A percentile compares a stretch with the other conserved stretches of the same genome.
Conservation (phyloP, 2,888 invertebrate genomes). For the Chalcis sispes region DNA sequence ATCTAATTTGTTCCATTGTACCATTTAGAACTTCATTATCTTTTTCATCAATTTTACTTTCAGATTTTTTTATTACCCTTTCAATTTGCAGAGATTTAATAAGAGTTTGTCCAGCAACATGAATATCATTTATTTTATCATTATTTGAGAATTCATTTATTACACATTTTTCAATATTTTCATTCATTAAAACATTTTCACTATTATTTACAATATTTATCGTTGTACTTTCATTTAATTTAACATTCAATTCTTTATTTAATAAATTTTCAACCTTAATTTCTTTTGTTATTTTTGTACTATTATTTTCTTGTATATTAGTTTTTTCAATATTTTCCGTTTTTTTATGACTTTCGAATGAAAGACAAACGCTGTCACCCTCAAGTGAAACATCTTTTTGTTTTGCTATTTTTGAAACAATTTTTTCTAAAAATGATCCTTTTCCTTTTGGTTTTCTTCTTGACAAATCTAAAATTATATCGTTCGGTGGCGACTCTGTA, state of each 20-base stretch:
- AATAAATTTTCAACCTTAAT: constrained; percentile 37
- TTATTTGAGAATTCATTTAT: constrained; percentile 11
- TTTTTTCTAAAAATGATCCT: constrained; percentile 73
- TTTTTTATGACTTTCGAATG: constrained; percentile 18
- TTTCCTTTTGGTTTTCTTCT: constrained; percentile 71
- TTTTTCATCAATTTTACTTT: constrained; percentile 31
- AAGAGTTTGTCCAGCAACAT: constrained; percentile 34
- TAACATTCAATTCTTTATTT: constrained; percentile 23
- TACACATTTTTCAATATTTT: constrained; percentile 28
- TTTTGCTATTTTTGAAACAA: constrained; percentile 74
- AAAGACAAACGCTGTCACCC: constrained; percentile 31
- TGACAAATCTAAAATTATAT: constrained; percentile 72
- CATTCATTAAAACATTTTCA: constrained; percentile 9
- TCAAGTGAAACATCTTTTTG: constrained; percentile 70
- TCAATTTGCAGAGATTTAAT: not conserved
- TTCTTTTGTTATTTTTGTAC: constrained; percentile 37
- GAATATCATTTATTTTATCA: constrained; percentile 19
- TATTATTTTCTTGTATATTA: constrained; percentile 26
- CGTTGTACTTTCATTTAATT: constrained; percentile 20
- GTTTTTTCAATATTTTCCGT: constrained; percentile 7
- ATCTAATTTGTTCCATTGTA: constrained; percentile 20
- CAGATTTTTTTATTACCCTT: not conserved
- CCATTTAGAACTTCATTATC: constrained; percentile 16
- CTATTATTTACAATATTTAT: constrained; percentile 43
- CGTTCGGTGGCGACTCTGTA: constrained; percentile 62